phyloP scores from a whole-genome alignment of 2,888 invertebrate species.

The Acronicta psi region DNA sequence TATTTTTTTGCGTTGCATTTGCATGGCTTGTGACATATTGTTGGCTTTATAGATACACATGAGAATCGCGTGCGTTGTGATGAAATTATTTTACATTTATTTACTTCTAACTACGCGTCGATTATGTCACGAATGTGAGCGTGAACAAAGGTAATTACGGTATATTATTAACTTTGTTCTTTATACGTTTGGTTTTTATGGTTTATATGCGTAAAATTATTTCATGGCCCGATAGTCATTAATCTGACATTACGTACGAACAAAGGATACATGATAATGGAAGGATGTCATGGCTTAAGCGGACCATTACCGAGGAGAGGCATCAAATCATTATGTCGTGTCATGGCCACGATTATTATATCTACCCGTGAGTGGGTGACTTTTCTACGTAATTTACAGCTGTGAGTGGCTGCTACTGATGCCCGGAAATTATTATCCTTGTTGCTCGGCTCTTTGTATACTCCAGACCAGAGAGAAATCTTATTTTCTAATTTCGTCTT shows the following conservation, averaged over 20 bases:
- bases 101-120: constrained; percentile 41
- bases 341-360: constrained; percentile 54
- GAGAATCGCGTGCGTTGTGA: constrained; percentile 33
- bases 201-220: constrained; percentile 16
- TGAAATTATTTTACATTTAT: constrained; percentile 34
- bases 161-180: constrained; percentile 21
- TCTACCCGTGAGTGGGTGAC: constrained; percentile 53
- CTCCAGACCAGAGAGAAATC: constrained; percentile 40
- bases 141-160: constrained; percentile 35
- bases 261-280: constrained; percentile 45
- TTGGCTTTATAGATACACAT: no score
- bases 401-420: constrained; percentile 63
- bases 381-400: constrained; percentile 65
- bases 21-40: background rate
- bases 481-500: constrained; percentile 48
- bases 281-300: constrained; percentile 50
- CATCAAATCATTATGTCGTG: constrained; percentile 56
- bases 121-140: constrained; percentile 38
- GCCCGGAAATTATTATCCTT: constrained; percentile 76
- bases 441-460: constrained; percentile 59
- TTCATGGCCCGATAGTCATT: constrained; percentile 24
- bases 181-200: constrained; percentile 23
- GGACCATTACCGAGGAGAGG: constrained; percentile 53
- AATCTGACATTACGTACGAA: constrained; percentile 40
- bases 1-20: no score